Evolutionary conservation across 2,797 vertebrate species (phyloP).

Genomic region (Artibeus lituratus): DNA sequence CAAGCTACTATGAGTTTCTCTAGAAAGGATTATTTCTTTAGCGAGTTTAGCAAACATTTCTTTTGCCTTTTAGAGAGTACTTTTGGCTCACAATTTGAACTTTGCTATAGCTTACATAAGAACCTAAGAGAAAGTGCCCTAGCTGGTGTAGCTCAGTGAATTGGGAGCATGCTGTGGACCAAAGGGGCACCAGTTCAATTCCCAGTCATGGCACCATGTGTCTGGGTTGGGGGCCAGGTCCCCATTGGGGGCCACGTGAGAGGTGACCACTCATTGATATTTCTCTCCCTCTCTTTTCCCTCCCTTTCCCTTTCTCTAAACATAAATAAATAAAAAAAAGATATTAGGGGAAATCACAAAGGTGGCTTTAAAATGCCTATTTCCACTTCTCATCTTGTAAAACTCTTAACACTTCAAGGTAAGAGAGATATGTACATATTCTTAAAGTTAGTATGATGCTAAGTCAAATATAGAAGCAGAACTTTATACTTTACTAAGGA

Average conservation of each 20-base stretch:
- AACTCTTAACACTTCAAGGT: neutral
- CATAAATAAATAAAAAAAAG: too few relatives aligned
- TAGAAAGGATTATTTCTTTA: neutral
- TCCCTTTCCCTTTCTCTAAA: too few relatives aligned
- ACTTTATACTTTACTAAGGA: conserved; percentile 6
- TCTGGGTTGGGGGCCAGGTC: too few relatives aligned
- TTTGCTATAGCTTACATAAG: neutral
- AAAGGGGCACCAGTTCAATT: too few relatives aligned
- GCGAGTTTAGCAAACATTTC: neutral
- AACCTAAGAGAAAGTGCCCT: neutral
- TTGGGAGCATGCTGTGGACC: too few relatives aligned
- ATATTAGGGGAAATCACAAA: neutral
- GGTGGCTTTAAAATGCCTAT: neutral
- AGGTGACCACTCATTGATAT: too few relatives aligned
- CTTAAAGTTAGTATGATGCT: neutral
- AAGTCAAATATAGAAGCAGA: conserved; percentile 30
- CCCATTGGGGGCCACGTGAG: too few relatives aligned
- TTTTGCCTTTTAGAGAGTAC: neutral
- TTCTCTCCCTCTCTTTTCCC: too few relatives aligned
- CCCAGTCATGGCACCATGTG: too few relatives aligned
- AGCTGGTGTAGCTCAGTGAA: too few relatives aligned
- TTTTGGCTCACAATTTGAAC: conserved; percentile 33
- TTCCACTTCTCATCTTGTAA: neutral
- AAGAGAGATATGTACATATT: conserved; percentile 12
- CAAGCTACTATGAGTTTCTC: neutral